A percentile compares a stretch with the other conserved stretches of the same genome.
These are phyloP conservation scores for Proctacanthus coquilletti DNA, from an alignment of 1,140 invertebrate species.

Conservation along the genomic window DNA sequence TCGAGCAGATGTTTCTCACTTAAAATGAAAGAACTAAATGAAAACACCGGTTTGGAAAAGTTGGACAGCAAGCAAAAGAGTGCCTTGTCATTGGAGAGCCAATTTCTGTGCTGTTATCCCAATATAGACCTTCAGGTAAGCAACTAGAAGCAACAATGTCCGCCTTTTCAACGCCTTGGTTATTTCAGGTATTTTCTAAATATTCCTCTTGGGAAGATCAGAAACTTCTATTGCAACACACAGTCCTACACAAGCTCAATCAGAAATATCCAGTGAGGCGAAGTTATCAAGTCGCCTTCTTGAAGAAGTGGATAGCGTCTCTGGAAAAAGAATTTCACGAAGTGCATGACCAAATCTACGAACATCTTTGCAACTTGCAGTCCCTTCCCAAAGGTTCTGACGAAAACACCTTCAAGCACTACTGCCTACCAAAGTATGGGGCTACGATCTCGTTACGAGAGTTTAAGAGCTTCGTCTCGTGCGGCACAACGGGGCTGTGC, in stretches of 20 bases:
- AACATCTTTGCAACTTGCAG: slow-evolving; percentile 12
- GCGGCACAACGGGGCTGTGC: slow-evolving; percentile 26
- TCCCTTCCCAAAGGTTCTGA: neutral
- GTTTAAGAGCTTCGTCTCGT: slow-evolving; percentile 21
- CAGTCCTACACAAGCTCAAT: slow-evolving; percentile 16
- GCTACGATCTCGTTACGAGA: slow-evolving; percentile 16
- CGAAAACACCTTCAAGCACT: slow-evolving; percentile 19
- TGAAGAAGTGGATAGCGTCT: slow-evolving; percentile 19
- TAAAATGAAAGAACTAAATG: too few species aligned
- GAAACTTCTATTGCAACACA: slow-evolving; percentile 14
- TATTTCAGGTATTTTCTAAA: neutral
- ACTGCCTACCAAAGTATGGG: slow-evolving; percentile 10
- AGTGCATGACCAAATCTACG: slow-evolving; percentile 22
- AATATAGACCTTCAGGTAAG: slow-evolving; percentile 4
- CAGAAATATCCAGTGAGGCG: slow-evolving; percentile 14
- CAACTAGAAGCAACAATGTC: slow-evolving; percentile 2
- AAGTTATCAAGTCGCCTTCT: slow-evolving; percentile 20
- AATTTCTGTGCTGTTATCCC: slow-evolving; percentile 7
- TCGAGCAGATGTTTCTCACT: too few species aligned
- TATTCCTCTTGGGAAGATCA: slow-evolving; percentile 14
- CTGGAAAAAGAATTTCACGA: slow-evolving; percentile 16
- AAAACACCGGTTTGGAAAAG: too few species aligned
- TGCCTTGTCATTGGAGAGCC: too few species aligned
- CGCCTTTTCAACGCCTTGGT: neutral
- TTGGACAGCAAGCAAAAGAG: too few species aligned